Base-by-base conservation (phyloP, 2,888 invertebrate species). In the Lagria hirta region DNA sequence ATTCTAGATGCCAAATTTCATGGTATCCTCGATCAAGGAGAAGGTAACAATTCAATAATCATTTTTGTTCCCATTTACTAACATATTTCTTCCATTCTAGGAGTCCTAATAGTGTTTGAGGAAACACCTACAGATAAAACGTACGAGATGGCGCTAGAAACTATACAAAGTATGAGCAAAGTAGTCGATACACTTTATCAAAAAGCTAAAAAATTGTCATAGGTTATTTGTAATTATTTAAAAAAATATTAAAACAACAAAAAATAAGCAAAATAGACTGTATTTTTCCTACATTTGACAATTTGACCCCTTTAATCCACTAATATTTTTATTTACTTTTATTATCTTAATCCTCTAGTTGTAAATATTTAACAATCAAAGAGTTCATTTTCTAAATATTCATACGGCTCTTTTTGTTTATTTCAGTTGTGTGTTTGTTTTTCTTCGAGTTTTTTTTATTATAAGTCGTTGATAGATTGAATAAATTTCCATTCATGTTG, bases 141-240 rank as follows among this genome's bases (percentile, higher is more conserved):
- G 11, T 99, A 98, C 65, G 96, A 95, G 77, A 90, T 92, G 65
- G 94, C 97, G 42, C 77, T 99, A 69, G 95, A 95, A 72, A 96
- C 96, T 49, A 93, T 99, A 72, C 95, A 96, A 71, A 95, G 91
- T 73, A 96, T 99, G 95, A 95, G 97, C 64, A 97, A 97, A 81
- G 99, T 99, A 65, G 97, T 99, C 61, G 99, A 99, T 75, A 94
- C 97, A 35, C 82, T 99, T 60, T 99, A 98, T 78, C 94, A 95
- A 80, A 97, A 97, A 78, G 97, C 98, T 56, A 97, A 98, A 79
- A 97, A 97, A 75, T 82, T 99, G 56, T 93, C 94, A 75, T 96
- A 87, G 77, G 66, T 50, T 54, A 48, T 42, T 37, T 48, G 42
- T 38, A 48, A 48, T 43, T 41, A 41, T 35, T 28, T 41, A 18